Percentiles rank a stretch among this genome's conserved stretches.
These are phyloP conservation scores for Caenorhabditis sp. DNA, from an alignment of 2,888 invertebrate species.

Conservation along the genomic window DNA sequence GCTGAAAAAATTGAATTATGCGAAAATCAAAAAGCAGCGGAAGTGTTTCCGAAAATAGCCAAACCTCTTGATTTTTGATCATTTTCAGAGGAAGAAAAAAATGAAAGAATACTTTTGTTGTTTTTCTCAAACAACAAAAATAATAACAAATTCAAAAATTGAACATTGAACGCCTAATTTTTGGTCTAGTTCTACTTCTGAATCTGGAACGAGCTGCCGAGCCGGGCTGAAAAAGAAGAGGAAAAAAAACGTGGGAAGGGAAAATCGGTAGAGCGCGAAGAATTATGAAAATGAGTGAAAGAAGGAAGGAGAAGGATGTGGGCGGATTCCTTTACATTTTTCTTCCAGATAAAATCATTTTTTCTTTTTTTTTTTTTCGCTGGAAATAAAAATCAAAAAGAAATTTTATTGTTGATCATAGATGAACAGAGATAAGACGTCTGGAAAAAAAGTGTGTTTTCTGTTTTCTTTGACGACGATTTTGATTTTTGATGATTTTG, in stretches of 20 bases:
- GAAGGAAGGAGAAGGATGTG: constrained; percentile 11
- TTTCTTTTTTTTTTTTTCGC: not conserved
- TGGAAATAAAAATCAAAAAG: no score
- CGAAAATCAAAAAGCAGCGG: constrained; percentile 6
- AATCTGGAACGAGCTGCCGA: no score
- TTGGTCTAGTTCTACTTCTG: no score
- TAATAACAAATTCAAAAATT: constrained; percentile 1
- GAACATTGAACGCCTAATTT: not conserved
- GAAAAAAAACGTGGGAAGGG: constrained; percentile 1
- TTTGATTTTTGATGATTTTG: no score
- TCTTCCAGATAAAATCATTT: constrained; percentile 2
- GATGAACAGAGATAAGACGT: not conserved
- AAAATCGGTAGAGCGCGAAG: not conserved
- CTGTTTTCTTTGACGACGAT: no score
- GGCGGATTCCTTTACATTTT: constrained; percentile 9
- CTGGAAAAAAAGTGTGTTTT: no score
- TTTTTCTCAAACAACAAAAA: not conserved
- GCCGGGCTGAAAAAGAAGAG: no score
- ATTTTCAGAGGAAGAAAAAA: not conserved
- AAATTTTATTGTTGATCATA: not conserved
- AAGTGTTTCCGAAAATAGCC: not conserved
- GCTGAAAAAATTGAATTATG: constrained; percentile 5
- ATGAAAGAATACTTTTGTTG: not conserved
- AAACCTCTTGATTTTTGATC: not conserved
- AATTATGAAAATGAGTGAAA: constrained; percentile 15